Evolutionary conservation across 2,797 vertebrate genomes (phyloP).

Genomic region (Pagetopsis macropterus): DNA sequence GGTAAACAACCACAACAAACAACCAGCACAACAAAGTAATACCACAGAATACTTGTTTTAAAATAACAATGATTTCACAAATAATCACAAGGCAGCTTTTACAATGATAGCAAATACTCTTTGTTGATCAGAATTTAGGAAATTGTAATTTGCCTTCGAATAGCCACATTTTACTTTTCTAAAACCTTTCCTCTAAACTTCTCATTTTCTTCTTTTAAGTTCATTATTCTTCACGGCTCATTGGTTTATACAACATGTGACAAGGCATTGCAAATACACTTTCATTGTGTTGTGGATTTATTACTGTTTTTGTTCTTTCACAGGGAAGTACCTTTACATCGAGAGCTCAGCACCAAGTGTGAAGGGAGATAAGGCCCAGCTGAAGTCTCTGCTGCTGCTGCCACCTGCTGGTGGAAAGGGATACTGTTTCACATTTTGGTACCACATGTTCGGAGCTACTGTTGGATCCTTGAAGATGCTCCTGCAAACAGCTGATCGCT

Average conservation of each 20-base stretch:
- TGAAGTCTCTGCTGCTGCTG: slow-evolving; percentile 80
- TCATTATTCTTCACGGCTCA: not conserved
- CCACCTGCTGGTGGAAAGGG: slow-evolving; percentile 76
- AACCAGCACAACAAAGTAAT: too few species aligned
- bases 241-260: not conserved
- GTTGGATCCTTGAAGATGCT: slow-evolving; percentile 78
- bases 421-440: slow-evolving; percentile 83
- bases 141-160: too few species aligned
- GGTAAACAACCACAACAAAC: too few species aligned
- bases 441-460: slow-evolving; percentile 84
- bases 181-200: too few species aligned
- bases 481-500: slow-evolving; percentile 62
- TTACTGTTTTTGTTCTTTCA: slow-evolving; percentile 20
- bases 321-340: slow-evolving; percentile 82
- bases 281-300: not conserved
- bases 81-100: too few species aligned
- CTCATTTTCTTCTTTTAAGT: too few species aligned
- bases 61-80: too few species aligned
- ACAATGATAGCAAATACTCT: too few species aligned
- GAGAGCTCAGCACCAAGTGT: slow-evolving; percentile 70
- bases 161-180: too few species aligned
- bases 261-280: not conserved
- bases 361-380: slow-evolving; percentile 63
- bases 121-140: too few species aligned
- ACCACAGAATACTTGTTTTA: too few species aligned